Evolutionary conservation across 2,113 vertebrate species (phyloP), one percentile per base, ranked within the genome.

Genomic region (Trogon surrucura): DNA sequence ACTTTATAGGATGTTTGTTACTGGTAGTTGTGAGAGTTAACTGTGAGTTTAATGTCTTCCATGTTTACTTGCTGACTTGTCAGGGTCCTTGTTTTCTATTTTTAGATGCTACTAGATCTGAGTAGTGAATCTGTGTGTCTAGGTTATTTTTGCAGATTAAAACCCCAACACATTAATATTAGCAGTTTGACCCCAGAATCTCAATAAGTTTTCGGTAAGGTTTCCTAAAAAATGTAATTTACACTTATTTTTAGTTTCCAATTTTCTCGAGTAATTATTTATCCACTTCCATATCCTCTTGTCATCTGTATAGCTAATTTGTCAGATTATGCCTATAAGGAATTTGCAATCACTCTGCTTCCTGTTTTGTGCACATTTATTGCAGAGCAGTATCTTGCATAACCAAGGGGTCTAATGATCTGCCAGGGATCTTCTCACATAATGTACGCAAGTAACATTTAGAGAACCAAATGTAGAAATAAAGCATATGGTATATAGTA

Each of bases 261-360:
- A 38, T 74, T 83, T 93, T 77, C 50, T 81, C 2, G 19, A 92
- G 85, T 94, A 94, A 87, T 90, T 97, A 47, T 96, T 97, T 95
- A 95, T 82, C 47, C 20, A 88, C 30, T 97, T 97, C 71, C 86
- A 61, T 72, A 87, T 96, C 84, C 94, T 96, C 57, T 96, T 96
- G 83, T 88, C 95, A 95, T 64, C 56, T 94, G 58, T 87, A 70
- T 92, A 77, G 79, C 75, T 97, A 91, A 95, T 97, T 80, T 97
- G 75, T 57, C 70, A 96, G 89, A 96, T 93, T 95, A 92, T 78
- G 78, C 72, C 95, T 22, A 4, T 64, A 89, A 96, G 87, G 94
- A 94, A 95, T 93, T 96, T 95, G 91, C 84, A 96, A 93, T 97
- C 91, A 91, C 36, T 65, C 29, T 81, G 70, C 78, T 97, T 97